phyloP scores from a whole-genome alignment of 2,888 invertebrate genomes.

The Chromoteleia sp. region DNA sequence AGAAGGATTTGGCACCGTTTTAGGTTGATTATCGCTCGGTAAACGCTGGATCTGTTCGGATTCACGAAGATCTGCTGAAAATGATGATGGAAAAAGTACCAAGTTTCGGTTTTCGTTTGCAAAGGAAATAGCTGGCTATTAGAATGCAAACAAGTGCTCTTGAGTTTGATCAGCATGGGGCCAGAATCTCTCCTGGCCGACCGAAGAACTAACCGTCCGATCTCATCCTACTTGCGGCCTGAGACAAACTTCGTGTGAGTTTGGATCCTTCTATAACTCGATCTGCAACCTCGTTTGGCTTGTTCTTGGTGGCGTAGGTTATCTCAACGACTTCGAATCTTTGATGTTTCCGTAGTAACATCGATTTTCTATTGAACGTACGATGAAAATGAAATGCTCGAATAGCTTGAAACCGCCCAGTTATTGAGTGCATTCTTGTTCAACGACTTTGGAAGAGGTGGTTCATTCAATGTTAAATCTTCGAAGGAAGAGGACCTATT shows the following conservation, averaged over 20 bases:
- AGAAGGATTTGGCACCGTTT: conserved; percentile 1
- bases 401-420: conserved; percentile 70
- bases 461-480: conserved; percentile 68
- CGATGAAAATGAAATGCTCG: conserved; percentile 72
- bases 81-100: conserved; percentile 36
- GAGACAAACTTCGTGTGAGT: conserved; percentile 71
- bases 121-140: conserved; percentile 74
- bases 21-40: conserved; percentile 8
- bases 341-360: conserved; percentile 72
- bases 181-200: conserved; percentile 64
- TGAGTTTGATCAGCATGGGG: conserved; percentile 73
- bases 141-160: conserved; percentile 77
- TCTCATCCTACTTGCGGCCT: conserved; percentile 68
- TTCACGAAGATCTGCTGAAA: conserved; percentile 44
- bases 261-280: conserved; percentile 70
- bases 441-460: conserved; percentile 68
- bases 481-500: conserved; percentile 54
- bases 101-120: conserved; percentile 61
- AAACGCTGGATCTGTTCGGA: background rate
- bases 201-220: conserved; percentile 71
- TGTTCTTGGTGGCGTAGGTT: conserved; percentile 70
- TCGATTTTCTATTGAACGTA: conserved; percentile 72
- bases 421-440: conserved; percentile 72
- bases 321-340: conserved; percentile 72
- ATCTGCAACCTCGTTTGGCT: conserved; percentile 71